Base-by-base conservation (phyloP, 2,797 vertebrate genomes). In the Eidolon dupreanum region DNA sequence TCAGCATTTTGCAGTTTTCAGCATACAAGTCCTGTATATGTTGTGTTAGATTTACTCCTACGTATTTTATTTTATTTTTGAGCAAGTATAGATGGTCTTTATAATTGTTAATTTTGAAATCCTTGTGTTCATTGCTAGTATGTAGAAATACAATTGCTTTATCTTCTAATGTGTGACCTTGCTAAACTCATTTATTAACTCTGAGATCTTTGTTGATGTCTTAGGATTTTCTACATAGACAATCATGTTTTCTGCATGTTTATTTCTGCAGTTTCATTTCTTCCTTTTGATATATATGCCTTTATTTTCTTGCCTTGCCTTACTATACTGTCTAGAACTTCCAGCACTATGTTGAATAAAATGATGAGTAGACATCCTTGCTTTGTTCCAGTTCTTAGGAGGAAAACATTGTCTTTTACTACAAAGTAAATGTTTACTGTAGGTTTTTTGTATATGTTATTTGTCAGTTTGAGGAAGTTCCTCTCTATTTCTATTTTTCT, bases 281-380 rank as follows among this genome's bases (percentile, higher is more conserved):
- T 90, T n/a, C 22, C 31, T 83, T 90, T 83, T 70, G 9, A 59
- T n/a, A 57, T 19, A 6, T 33, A 51, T n/a, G 9, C 5, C 10
- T 85, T 74, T 83, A 90, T 73, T 92, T 89, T 12, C 36, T 87
- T 90, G 93, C 94, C 61, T 86, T 94, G 16, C 8, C 12, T 79
- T 89, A 33, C 85, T 92, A 28, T 13, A 4, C 41, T 70, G 8
- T 24, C 46, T 70, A 24, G 43, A 85, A n/a, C 17, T 63, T 70
- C 36, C 9, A 73, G 57, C 13, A 51, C 20, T 43, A 4, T 53
- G 36, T 19, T 83, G 55, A 66, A 26, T 66, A 70, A 74, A 82
- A 59, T n/a, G 33, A 73, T 73, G 5, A 51, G 7, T 53, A 3
- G 16, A 38, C 11, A 61, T 66, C 13, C 19, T 83, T 75, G 51